Evolutionary conservation across 2,113 vertebrate genomes (phyloP).

Genomic region (Coptodon bakossiorum): DNA sequence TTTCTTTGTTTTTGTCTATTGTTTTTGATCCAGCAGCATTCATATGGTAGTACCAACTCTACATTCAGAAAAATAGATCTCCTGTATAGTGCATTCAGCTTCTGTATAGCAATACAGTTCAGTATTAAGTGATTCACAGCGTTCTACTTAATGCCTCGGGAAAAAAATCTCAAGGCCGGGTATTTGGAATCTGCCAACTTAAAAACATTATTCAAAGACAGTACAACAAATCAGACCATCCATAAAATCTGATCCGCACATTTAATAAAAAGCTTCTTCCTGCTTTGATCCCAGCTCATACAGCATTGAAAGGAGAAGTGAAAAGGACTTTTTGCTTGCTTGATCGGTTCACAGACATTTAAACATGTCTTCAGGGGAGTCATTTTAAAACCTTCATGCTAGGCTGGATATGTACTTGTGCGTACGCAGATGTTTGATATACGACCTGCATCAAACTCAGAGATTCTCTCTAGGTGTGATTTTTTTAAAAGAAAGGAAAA

Average conservation of each 20-base stretch:
- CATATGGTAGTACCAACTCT: slow-evolving; percentile 54
- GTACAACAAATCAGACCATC: slow-evolving; percentile 24
- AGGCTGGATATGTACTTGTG: slow-evolving; percentile 24
- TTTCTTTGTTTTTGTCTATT: slow-evolving; percentile 12
- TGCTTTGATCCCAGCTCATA: not conserved
- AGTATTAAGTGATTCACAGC: slow-evolving; percentile 54
- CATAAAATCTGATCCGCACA: slow-evolving; percentile 6
- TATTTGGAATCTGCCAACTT: slow-evolving; percentile 53
- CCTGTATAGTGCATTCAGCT: slow-evolving; percentile 59
- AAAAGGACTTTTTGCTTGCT: not conserved
- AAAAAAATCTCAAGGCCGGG: slow-evolving; percentile 27
- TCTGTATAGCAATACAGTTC: slow-evolving; percentile 32
- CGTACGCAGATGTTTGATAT: slow-evolving; percentile 15
- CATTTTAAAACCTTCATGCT: not conserved
- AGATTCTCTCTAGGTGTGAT: not conserved
- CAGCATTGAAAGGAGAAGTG: not conserved
- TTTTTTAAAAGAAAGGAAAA: not conserved
- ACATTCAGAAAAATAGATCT: slow-evolving; percentile 71
- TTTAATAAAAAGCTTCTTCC: not conserved
- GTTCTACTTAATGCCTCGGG: slow-evolving; percentile 14
- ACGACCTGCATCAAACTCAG: not conserved
- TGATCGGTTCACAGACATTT: not conserved
- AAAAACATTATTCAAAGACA: slow-evolving; percentile 48
- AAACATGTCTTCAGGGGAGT: not conserved
- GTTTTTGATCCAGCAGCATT: slow-evolving; percentile 61